Base-by-base conservation (phyloP, 2,888 invertebrate genomes). In the Trichogramma dendrolimi region DNA sequence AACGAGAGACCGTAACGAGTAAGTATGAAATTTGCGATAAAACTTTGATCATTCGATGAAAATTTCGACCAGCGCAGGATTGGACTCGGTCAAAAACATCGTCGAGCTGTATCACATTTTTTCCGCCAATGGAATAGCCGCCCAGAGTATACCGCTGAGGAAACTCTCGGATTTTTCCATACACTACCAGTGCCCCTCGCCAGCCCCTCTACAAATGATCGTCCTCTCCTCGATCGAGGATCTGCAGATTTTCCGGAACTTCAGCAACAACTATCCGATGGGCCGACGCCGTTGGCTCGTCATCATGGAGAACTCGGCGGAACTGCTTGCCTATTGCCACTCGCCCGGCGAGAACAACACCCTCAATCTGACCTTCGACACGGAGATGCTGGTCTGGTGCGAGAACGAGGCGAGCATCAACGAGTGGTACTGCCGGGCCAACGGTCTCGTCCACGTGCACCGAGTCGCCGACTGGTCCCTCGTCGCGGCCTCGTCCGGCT, bases 281-380 rank as follows among this genome's bases (percentile, higher is more conserved):
- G 68, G 70, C 4, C 62, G 63, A 4, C 66, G 70, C 27, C 39
- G 69, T 2, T 76, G 76, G 76, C 51, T 76, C 1, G 54, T 76
- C 10, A 64, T 75, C 47, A 72, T 75, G 39, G 44, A 58, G 41
- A 6, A 55, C 6, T 60, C 56, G 0, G 52, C 6, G 4, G 46
- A 62, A 38, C n/a, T 59, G 10, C 5, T 58, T 8, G 8, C 58
- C 6, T 60, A 63, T 53, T 70, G 70, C 54, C 42, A 64, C 4
- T 40, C 62, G 4, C 67, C 68, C 1, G 6, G 42, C 14, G 55
- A 42, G 42, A 72, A 70, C 57, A 72, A 70, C 57, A 40, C 51
- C 0, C 67, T 72, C 4, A 55, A 68, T 42, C 6, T 74, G 1
- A 63, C 55, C 0, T 71, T 71, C 55, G 64, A 71, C 27, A 68